phyloP scores from a whole-genome alignment of 2,888 invertebrate genomes.

The Agriopis marginaria region DNA sequence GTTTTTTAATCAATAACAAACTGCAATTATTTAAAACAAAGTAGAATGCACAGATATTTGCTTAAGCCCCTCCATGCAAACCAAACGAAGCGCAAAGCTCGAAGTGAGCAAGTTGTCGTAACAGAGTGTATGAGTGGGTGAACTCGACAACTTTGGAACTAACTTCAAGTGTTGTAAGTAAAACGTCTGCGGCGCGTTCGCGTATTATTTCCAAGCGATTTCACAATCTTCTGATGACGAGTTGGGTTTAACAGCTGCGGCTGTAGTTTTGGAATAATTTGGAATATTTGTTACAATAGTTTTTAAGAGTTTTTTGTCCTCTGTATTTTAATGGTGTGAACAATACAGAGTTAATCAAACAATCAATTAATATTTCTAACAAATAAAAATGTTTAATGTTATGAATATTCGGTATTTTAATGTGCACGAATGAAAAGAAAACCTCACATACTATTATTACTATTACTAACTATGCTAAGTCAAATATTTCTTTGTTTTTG shows the following conservation, averaged over 20 bases:
- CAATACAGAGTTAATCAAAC: too few species aligned
- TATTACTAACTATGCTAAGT: too few species aligned
- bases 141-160: conserved; percentile 70
- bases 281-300: not conserved
- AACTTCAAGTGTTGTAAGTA: conserved; percentile 73
- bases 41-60: conserved; percentile 15
- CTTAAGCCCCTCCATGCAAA: conserved; percentile 48
- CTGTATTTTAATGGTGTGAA: too few species aligned
- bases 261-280: conserved; percentile 29
- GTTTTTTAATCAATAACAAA: not conserved
- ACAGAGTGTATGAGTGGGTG: conserved; percentile 68
- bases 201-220: conserved; percentile 79
- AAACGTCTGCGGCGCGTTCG: conserved; percentile 71
- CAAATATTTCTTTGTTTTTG: too few species aligned
- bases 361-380: too few species aligned
- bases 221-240: conserved; percentile 73
- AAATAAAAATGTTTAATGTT: too few species aligned
- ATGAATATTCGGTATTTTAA: too few species aligned
- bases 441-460: too few species aligned
- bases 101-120: conserved; percentile 71
- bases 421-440: too few species aligned
- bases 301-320: too few species aligned
- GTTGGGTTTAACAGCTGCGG: conserved; percentile 64
- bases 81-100: conserved; percentile 53
- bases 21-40: not conserved